Conservation (phyloP, 1,140 invertebrate species). For the Apis florea region DNA sequence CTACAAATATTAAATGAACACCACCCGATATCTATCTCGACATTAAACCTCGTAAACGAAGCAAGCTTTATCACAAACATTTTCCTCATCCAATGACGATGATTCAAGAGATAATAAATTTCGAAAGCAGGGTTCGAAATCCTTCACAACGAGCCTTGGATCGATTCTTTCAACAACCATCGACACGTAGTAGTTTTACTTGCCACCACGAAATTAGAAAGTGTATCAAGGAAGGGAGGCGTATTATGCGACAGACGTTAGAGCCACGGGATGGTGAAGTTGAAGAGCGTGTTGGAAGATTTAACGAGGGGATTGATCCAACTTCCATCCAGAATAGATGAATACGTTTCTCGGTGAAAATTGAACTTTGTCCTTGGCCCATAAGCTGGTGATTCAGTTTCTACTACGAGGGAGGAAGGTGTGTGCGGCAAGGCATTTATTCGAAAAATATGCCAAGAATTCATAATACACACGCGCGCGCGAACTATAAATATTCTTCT, state of each 20-base stretch:
- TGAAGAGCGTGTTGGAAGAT: conserved; percentile 33
- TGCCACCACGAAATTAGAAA: conserved; percentile 31
- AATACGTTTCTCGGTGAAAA: conserved; percentile 33
- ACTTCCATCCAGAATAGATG: conserved; percentile 1
- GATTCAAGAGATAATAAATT: too few relatives aligned
- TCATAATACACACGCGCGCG: background rate
- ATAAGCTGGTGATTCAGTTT: conserved; percentile 22
- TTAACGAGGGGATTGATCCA: conserved; percentile 58
- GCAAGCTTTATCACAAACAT: too few relatives aligned
- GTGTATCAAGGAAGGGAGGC: background rate
- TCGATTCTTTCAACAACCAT: background rate
- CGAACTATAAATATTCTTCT: background rate
- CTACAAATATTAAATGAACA: too few relatives aligned
- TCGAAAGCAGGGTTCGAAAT: background rate
- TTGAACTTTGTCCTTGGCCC: conserved; percentile 1
- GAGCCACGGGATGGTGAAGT: conserved; percentile 16
- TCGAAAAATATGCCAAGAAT: background rate
- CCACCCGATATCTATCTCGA: too few relatives aligned
- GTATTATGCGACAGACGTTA: conserved; percentile 17
- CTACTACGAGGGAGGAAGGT: background rate
- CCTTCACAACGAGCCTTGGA: too few relatives aligned
- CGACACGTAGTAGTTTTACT: conserved; percentile 5
- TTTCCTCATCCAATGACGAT: too few relatives aligned
- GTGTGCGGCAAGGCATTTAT: too few relatives aligned
- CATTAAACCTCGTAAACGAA: too few relatives aligned